Percentiles rank a stretch among this genome's conserved stretches.
Conservation (phyloP, 2,888 invertebrate genomes). For the Venusia cambrica region DNA sequence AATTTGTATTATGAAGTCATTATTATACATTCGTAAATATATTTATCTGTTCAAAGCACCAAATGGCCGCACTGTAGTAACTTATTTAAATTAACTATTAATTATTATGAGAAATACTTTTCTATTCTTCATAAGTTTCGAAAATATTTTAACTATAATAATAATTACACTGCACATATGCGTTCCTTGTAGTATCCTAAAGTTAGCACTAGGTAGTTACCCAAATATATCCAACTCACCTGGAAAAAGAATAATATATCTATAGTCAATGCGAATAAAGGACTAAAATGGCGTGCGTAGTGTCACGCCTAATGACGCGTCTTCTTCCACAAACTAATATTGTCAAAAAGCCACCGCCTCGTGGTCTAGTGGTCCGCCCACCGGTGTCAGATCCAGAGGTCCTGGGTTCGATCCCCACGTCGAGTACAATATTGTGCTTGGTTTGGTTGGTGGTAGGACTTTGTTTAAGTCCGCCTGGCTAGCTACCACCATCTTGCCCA, state of each 20-base stretch:
- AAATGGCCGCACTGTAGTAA: slow-evolving; percentile 29
- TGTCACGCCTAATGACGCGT: no score
- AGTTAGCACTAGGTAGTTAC: slow-evolving; percentile 40
- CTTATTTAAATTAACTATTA: slow-evolving; percentile 23
- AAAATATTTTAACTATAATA: slow-evolving; percentile 35
- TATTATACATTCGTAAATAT: slow-evolving; percentile 21
- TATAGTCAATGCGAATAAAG: neutral
- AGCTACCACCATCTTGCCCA: no score
- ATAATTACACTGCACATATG: slow-evolving; percentile 34
- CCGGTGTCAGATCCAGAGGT: no score
- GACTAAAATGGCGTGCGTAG: no score
- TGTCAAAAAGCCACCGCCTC: no score
- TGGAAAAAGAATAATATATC: slow-evolving; percentile 36
- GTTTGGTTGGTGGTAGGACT: no score
- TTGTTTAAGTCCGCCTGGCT: no score
- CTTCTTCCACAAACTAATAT: no score
- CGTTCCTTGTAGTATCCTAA: slow-evolving; percentile 38
- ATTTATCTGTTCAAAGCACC: slow-evolving; percentile 53
- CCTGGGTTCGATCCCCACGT: no score
- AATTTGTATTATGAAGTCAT: slow-evolving; percentile 20
- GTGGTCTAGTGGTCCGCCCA: no score
- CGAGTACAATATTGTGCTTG: no score
- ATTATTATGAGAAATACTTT: slow-evolving; percentile 24
- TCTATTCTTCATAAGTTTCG: slow-evolving; percentile 50
- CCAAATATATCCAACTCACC: slow-evolving; percentile 68